These are phyloP conservation scores for Aphodius sticticus DNA, from an alignment of 2,888 invertebrate species.

Conservation along the genomic window DNA sequence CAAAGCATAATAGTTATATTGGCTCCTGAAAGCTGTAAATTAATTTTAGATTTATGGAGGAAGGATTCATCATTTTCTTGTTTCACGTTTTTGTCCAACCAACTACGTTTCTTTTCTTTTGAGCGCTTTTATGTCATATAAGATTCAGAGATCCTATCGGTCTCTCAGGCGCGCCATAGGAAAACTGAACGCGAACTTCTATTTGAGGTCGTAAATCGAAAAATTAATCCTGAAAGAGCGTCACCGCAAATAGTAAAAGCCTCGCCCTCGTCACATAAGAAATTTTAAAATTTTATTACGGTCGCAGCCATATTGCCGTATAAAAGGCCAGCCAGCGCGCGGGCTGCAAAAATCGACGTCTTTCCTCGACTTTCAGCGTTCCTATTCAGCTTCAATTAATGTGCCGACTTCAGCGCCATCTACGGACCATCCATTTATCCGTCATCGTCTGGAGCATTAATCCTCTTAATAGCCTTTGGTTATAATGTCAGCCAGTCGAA, in stretches of 20 bases:
- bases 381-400: neutral
- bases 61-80: too few species aligned
- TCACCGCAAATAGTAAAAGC: neutral
- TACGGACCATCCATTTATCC: neutral
- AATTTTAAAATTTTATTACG: slow-evolving; percentile 4
- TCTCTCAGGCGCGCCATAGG: neutral
- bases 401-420: slow-evolving; percentile 4
- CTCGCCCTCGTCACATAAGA: neutral
- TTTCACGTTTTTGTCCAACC: too few species aligned
- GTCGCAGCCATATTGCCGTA: neutral
- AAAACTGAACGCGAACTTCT: neutral
- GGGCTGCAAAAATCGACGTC: neutral
- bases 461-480: neutral
- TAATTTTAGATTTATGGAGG: too few species aligned
- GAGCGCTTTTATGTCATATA: too few species aligned
- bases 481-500: neutral
- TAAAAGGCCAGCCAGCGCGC: neutral
- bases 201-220: neutral
- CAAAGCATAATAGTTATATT: too few species aligned
- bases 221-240: neutral
- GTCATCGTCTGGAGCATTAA: neutral
- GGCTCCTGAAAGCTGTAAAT: too few species aligned
- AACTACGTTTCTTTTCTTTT: too few species aligned
- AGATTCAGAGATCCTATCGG: too few species aligned
- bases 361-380: neutral